Percentiles rank a stretch among this genome's conserved stretches.
Evolutionary conservation across 2,113 vertebrate species (phyloP).

Genomic region (Malurus cyaneus): DNA sequence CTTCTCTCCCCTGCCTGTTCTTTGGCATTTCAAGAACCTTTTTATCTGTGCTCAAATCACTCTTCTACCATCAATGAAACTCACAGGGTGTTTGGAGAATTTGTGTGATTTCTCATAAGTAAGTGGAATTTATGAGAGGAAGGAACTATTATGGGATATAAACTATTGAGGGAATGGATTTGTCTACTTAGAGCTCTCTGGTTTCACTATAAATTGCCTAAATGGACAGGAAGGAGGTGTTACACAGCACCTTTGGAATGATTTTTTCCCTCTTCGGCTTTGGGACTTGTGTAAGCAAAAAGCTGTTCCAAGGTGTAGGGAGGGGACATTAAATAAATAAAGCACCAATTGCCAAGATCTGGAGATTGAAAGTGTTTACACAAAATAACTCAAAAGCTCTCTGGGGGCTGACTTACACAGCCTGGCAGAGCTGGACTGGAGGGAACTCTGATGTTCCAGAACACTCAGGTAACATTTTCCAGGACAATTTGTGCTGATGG

Average conservation of each 20-base stretch:
- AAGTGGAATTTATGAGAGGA: not conserved
- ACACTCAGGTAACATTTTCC: not conserved
- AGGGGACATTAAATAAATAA: not conserved
- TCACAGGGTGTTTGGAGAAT: not conserved
- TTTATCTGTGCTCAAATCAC: not conserved
- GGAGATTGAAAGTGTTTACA: not conserved
- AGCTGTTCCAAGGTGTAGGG: not conserved
- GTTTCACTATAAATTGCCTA: not conserved
- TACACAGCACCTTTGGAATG: not conserved
- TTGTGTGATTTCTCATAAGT: not conserved
- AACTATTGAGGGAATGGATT: not conserved
- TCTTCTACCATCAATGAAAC: not conserved
- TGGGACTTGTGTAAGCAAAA: not conserved
- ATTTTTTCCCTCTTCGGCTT: not conserved
- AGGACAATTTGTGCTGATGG: not conserved
- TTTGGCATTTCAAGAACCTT: not conserved
- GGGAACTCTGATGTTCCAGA: not conserved
- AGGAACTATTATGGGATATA: not conserved
- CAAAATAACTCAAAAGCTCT: not conserved
- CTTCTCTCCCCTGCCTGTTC: not conserved
- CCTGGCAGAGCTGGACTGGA: not conserved
- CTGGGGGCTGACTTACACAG: not conserved
- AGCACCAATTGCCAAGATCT: not conserved
- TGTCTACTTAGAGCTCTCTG: not conserved
- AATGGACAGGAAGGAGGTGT: not conserved